A percentile compares a stretch with the other conserved stretches of the same genome.
phyloP scores from a whole-genome alignment of 2,797 vertebrate species.

The Malurus splendens region DNA sequence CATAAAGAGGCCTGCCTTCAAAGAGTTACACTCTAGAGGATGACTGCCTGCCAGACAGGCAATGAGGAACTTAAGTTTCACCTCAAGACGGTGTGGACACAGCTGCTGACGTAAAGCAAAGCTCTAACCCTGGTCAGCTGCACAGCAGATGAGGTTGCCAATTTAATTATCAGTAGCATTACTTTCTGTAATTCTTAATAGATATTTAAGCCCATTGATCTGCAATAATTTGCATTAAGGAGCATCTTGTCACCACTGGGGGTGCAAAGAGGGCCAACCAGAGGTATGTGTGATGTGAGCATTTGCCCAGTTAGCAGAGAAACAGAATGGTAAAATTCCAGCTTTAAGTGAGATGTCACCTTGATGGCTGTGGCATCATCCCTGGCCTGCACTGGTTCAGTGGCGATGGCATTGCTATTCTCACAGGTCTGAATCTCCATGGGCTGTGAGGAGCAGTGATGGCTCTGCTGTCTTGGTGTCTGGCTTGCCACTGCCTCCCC shows the following conservation, averaged over 20 bases:
- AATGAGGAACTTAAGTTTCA: conserved; percentile 10
- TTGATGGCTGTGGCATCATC: neutral
- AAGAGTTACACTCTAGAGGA: neutral
- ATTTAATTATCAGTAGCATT: neutral
- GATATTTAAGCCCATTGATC: neutral
- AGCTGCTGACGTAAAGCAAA: neutral
- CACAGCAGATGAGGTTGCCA: neutral
- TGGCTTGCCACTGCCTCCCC: neutral
- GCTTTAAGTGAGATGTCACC: neutral
- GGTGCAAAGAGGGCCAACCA: neutral
- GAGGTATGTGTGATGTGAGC: neutral
- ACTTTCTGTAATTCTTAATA: neutral
- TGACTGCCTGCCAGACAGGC: neutral
- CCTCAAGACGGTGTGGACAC: neutral
- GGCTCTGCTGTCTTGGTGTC: neutral
- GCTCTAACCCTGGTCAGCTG: neutral
- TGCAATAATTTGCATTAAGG: neutral
- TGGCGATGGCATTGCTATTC: neutral
- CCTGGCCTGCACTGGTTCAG: neutral
- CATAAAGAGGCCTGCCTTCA: conserved; percentile 23
- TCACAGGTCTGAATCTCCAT: neutral
- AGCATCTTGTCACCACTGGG: neutral
- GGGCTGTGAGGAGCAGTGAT: neutral
- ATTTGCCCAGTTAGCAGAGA: accelerated
- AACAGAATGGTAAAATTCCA: neutral